These are phyloP conservation scores for Thyatira batis DNA, from an alignment of 2,888 invertebrate species.

Conservation along the genomic window DNA sequence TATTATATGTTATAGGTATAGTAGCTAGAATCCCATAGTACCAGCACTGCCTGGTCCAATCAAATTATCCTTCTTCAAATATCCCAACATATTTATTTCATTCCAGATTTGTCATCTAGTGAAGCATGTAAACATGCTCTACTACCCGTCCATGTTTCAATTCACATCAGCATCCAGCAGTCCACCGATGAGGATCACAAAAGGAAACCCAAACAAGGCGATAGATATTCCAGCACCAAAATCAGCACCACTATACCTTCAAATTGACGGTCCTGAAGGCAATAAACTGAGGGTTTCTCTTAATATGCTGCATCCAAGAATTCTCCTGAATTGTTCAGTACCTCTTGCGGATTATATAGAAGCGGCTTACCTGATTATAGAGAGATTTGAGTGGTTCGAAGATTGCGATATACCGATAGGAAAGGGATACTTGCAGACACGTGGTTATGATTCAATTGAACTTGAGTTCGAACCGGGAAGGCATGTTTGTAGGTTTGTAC, in stretches of 20 bases:
- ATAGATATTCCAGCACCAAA: slow-evolving; percentile 58
- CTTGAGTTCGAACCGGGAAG: slow-evolving; percentile 59
- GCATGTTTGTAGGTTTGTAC: slow-evolving; percentile 63
- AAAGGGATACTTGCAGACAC: slow-evolving; percentile 52
- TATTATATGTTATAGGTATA: too few relatives aligned
- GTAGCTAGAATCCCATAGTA: too few relatives aligned
- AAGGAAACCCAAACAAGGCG: slow-evolving; percentile 32
- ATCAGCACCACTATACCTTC: slow-evolving; percentile 61
- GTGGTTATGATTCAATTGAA: slow-evolving; percentile 56
- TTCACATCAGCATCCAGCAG: slow-evolving; percentile 54
- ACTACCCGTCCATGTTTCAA: slow-evolving; percentile 59
- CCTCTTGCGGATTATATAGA: slow-evolving; percentile 53
- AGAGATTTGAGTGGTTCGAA: slow-evolving; percentile 66
- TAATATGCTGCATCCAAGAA: slow-evolving; percentile 55
- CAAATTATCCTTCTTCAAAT: too few relatives aligned
- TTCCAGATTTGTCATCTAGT: slow-evolving; percentile 47
- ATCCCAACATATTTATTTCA: too few relatives aligned
- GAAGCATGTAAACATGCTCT: slow-evolving; percentile 36
- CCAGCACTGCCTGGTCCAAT: too few relatives aligned
- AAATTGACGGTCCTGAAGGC: slow-evolving; percentile 62
- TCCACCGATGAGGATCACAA: slow-evolving; percentile 48
- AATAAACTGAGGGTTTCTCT: slow-evolving; percentile 54
- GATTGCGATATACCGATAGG: slow-evolving; percentile 47
- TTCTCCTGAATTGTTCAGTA: slow-evolving; percentile 54
- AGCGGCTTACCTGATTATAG: slow-evolving; percentile 60